Percentiles rank a stretch among this genome's conserved stretches.
phyloP scores from a whole-genome alignment of 2,113 vertebrate species.

The Saccopteryx bilineata region DNA sequence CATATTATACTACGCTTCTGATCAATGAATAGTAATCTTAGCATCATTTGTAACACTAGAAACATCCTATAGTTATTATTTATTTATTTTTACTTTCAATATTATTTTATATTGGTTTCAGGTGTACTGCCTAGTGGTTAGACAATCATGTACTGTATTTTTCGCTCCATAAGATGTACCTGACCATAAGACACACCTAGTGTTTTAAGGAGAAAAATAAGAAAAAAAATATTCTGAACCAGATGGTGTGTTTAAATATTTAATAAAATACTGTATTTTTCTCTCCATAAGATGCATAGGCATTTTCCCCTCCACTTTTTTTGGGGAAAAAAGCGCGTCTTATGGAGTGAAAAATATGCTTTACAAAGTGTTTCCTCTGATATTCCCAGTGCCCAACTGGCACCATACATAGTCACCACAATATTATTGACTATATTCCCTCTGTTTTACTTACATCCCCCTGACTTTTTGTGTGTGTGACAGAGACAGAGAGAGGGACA shows the following conservation, averaged over 20 bases:
- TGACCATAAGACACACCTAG: too few relatives aligned
- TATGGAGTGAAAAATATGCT: not conserved
- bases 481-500: too few relatives aligned
- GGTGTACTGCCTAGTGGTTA: not conserved
- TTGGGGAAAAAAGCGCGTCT: too few relatives aligned
- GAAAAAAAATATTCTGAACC: too few relatives aligned
- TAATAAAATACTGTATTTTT: too few relatives aligned
- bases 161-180: too few relatives aligned
- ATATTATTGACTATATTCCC: not conserved
- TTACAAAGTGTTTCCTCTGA: not conserved
- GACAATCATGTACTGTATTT: not conserved
- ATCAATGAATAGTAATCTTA: not conserved
- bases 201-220: too few relatives aligned
- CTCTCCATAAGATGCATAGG: too few relatives aligned
- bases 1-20: not conserved
- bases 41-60: constrained; percentile 1
- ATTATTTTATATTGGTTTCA: not conserved
- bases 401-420: not conserved
- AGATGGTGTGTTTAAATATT: too few relatives aligned
- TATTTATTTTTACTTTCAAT: not conserved
- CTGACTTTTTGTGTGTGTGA: not conserved
- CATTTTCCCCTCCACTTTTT: too few relatives aligned
- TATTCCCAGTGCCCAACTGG: not conserved
- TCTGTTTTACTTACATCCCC: not conserved
- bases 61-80: not conserved